Percentiles rank a stretch among this genome's conserved stretches.
These are phyloP conservation scores for Phalanger gymnotis DNA, from an alignment of 2,797 vertebrate species.

Conservation along the genomic window DNA sequence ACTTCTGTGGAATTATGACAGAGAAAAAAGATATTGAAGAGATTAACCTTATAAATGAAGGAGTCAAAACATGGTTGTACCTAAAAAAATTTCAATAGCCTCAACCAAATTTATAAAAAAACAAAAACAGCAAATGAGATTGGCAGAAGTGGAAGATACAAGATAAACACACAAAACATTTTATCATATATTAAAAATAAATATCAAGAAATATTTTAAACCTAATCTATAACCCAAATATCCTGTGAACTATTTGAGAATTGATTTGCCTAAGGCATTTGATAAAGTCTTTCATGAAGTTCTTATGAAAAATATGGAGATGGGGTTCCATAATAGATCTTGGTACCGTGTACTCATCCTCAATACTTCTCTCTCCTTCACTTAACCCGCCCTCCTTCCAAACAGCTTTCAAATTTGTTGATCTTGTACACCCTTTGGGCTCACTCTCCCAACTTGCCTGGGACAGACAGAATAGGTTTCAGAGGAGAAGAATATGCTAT, in stretches of 20 bases:
- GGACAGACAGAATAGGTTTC: neutral
- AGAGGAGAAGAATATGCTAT: neutral
- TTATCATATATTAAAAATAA: neutral
- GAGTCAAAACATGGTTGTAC: neutral
- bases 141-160: neutral
- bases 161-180: neutral
- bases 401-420: neutral
- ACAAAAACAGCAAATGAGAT: neutral
- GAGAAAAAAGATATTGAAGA: neutral
- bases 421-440: neutral
- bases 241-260: neutral
- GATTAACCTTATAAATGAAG: neutral
- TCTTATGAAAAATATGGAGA: neutral
- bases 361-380: neutral
- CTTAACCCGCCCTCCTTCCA: neutral
- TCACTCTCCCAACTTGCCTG: neutral
- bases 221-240: neutral
- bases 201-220: neutral
- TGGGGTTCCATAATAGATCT: neutral
- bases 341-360: neutral
- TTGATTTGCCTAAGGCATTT: neutral
- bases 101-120: neutral
- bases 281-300: neutral
- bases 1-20: neutral
- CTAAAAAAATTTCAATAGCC: neutral